Evolutionary conservation across 2,113 vertebrate genomes (phyloP), one percentile per base, ranked within the genome.

Genomic region (Bubo bubo): DNA sequence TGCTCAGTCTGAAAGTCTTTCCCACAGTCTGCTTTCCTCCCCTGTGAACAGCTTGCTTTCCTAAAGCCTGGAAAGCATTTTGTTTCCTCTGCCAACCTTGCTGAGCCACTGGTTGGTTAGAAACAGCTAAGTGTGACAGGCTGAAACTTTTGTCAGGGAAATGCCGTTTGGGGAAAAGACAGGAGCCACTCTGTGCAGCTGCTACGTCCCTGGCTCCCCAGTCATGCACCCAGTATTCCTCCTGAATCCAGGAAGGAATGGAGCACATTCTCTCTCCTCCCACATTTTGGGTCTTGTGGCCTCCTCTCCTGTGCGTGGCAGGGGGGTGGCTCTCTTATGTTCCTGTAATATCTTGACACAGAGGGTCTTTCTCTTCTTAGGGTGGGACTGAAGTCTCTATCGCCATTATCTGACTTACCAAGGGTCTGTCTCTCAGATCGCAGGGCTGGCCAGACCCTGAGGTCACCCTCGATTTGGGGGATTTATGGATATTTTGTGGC

Each of bases 201-300:
- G 32, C 17, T 9, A 3, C n/a, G 10, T 30, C 39, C 28, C 55
- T 50, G 26, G 14, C 9, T 79, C 34, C n/a, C 10, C 39, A 52
- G 34, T 7, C n/a, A 19, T 2, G 2, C 35, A 80, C 6, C 5
- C 7, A 43, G 55, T 9, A 28, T 34, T 77, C 41, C 23, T 79
- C 20, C 41, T 32, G 32, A 83, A 41, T 32, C 20, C 45, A 62
- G 63, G 41, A 88, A 37, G 23, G 39, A 70, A 58, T 7, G 4
- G 21, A 8, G 4, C 0, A 0, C 4, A 5, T 17, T 34, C 16
- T 60, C 32, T 59, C 28, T 81, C 16, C 70, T 49, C 21, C 24
- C 28, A 35, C 34, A 12, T 80, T 83, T 71, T 3, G 2, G 11
- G 43, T 43, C 13, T 79, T 60, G 8, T 12, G 23, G 49, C 71